Evolutionary conservation across 2,797 vertebrate genomes (phyloP).

Genomic region (Xenentodon cancila): DNA sequence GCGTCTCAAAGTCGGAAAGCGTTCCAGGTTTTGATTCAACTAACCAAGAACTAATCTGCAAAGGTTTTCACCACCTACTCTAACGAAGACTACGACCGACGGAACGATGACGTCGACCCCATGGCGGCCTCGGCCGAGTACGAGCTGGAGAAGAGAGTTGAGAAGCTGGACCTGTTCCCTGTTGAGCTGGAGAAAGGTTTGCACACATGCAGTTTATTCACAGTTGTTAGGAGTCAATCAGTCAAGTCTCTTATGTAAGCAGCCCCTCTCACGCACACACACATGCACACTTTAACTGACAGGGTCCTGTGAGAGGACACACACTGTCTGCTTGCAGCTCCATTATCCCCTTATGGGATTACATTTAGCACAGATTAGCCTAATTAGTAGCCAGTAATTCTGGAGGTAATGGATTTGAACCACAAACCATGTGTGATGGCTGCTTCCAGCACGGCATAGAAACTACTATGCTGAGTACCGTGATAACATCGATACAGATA

Average conservation of each 20-base stretch:
- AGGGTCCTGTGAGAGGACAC: constrained; percentile 22
- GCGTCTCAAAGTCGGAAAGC: too few relatives aligned
- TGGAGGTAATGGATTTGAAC: constrained; percentile 57
- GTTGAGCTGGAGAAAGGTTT: constrained; percentile 97
- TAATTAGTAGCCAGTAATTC: constrained; percentile 66
- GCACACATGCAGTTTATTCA: not conserved
- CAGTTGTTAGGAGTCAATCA: constrained; percentile 47
- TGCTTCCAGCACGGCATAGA: too few relatives aligned
- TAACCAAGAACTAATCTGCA: not conserved
- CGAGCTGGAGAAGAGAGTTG: constrained; percentile 96
- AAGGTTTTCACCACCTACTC: constrained; percentile 96
- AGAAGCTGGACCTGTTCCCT: constrained; percentile 94
- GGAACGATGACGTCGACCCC: constrained; percentile 96
- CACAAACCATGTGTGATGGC: constrained; percentile 25
- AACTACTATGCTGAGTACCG: too few relatives aligned
- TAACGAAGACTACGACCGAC: constrained; percentile 95
- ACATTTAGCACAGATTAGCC: constrained; percentile 73
- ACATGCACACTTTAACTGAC: constrained; percentile 13
- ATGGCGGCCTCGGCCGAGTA: constrained; percentile 98
- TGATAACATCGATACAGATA: too few relatives aligned
- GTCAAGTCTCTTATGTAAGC: constrained; percentile 60
- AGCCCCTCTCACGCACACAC: constrained; percentile 18
- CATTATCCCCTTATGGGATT: constrained; percentile 72
- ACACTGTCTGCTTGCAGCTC: constrained; percentile 40
- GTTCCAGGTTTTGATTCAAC: not conserved